Percentiles rank a stretch among this genome's conserved stretches.
These are phyloP conservation scores for Albula goreensis DNA, from an alignment of 2,113 vertebrate genomes.

Conservation along the genomic window DNA sequence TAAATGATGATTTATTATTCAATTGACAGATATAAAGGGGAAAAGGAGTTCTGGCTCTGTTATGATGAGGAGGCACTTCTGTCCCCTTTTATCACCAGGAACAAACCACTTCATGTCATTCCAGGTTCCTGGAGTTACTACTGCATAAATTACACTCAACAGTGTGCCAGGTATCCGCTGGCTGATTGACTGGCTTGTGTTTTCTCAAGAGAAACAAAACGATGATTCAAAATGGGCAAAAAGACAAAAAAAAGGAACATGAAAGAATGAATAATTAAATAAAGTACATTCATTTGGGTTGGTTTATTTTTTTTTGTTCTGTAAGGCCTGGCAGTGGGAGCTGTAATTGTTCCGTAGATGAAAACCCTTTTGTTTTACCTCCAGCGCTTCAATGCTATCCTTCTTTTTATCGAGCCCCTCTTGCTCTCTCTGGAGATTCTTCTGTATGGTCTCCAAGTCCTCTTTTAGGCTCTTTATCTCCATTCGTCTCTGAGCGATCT, in stretches of 20 bases:
- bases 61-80: too few relatives aligned
- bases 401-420: conserved; percentile 72
- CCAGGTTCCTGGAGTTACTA: too few relatives aligned
- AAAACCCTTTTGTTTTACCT: conserved; percentile 64
- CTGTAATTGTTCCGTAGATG: neutral
- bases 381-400: conserved; percentile 66
- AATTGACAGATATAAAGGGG: too few relatives aligned
- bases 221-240: neutral
- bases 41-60: too few relatives aligned
- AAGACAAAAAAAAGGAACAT: neutral
- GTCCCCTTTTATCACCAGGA: too few relatives aligned
- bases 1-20: too few relatives aligned
- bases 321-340: neutral
- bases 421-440: conserved; percentile 66
- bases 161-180: neutral
- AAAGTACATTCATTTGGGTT: neutral
- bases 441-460: conserved; percentile 69
- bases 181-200: too few relatives aligned
- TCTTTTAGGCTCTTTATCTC: conserved; percentile 81
- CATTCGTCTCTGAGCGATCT: conserved; percentile 73
- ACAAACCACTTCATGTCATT: too few relatives aligned
- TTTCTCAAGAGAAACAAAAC: too few relatives aligned
- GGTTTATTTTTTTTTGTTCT: neutral
- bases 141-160: neutral
- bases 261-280: neutral